Conservation (phyloP, 2,113 vertebrate species). For the Girardinichthys multiradiatus region DNA sequence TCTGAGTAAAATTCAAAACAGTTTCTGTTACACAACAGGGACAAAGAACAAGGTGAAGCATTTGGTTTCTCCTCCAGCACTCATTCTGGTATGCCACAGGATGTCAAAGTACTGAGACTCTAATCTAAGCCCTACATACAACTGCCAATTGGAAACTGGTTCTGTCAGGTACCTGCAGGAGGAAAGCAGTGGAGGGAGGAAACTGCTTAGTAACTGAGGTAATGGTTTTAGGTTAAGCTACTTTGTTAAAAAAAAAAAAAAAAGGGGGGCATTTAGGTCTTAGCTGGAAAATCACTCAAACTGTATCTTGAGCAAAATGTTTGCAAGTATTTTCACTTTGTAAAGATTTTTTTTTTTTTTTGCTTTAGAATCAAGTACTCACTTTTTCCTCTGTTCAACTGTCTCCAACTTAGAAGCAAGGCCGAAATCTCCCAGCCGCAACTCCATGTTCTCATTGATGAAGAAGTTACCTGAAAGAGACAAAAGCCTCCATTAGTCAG, state of each 20-base stretch:
- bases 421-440: conserved; percentile 96
- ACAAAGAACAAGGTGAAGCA: not conserved
- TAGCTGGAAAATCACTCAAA: not conserved
- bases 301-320: not conserved
- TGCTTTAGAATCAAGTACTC: conserved; percentile 54
- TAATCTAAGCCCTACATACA: conserved; percentile 37
- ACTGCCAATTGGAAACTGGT: conserved; percentile 68
- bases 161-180: conserved; percentile 38
- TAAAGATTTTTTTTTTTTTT: not conserved
- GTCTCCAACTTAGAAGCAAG: conserved; percentile 91
- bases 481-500: conserved; percentile 51
- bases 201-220: conserved; percentile 24
- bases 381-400: conserved; percentile 94
- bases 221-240: conserved; percentile 22
- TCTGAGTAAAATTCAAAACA: not conserved
- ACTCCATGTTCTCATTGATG: conserved; percentile 98
- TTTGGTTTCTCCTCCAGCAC: not conserved
- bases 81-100: conserved; percentile 59
- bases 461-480: conserved; percentile 92
- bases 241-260: not conserved
- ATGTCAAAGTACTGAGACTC: conserved; percentile 56
- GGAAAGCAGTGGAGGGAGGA: conserved; percentile 27
- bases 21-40: not conserved
- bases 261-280: not conserved
- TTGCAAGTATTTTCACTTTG: not conserved